These are phyloP conservation scores for Notiomystis cincta DNA, from an alignment of 2,113 vertebrate species.

Conservation along the genomic window DNA sequence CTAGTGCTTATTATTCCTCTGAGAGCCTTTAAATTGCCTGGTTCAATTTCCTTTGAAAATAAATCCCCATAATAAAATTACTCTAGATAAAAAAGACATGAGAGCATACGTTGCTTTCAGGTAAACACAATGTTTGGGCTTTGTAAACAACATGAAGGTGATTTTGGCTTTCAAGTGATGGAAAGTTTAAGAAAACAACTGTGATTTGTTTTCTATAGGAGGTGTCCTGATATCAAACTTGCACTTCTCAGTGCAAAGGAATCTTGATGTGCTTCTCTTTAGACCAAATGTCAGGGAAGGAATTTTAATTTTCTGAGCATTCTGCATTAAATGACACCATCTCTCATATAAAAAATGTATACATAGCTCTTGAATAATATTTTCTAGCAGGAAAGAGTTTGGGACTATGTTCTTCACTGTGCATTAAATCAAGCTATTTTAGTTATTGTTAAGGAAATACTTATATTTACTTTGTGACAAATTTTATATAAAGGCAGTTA, in stretches of 20 bases:
- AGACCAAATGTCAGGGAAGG: background rate
- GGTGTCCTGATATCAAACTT: background rate
- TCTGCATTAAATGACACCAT: background rate
- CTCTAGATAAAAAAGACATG: background rate
- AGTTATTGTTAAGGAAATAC: background rate
- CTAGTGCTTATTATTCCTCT: slow-evolving; percentile 11
- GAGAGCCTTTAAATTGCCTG: slow-evolving; percentile 30
- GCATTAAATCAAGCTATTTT: background rate
- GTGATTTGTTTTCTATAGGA: background rate
- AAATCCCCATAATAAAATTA: slow-evolving; percentile 39
- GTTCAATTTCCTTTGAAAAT: slow-evolving; percentile 37
- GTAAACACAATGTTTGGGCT: background rate
- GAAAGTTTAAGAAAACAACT: background rate
- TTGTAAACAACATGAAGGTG: background rate
- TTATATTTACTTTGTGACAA: background rate
- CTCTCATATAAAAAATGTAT: background rate
- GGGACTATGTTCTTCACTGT: background rate
- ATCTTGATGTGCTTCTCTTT: background rate
- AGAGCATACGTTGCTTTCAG: background rate
- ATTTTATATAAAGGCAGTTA: background rate
- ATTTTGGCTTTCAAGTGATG: background rate
- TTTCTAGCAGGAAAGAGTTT: background rate
- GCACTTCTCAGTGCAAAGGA: background rate
- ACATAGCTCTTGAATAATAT: background rate
- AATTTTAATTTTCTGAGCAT: background rate